phyloP scores from a whole-genome alignment of 2,888 invertebrate species.

The Monoplex corrugatus region DNA sequence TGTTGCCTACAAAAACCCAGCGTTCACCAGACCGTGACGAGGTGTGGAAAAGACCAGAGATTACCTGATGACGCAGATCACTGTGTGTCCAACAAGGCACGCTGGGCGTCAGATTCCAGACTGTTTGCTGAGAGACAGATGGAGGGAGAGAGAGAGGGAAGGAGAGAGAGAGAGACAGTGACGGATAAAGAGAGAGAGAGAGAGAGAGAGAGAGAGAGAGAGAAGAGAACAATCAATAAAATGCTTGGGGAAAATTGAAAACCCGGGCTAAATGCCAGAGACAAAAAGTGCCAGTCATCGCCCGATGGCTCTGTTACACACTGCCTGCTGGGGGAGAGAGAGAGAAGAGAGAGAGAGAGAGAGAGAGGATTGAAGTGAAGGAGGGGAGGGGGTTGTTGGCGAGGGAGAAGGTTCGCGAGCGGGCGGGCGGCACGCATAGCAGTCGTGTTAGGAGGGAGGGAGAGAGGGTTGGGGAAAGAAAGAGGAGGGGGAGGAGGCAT shows the following conservation, averaged over 20 bases:
- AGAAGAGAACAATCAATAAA: slow-evolving; percentile 33
- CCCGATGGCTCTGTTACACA: slow-evolving; percentile 39
- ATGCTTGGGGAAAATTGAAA: slow-evolving; percentile 49
- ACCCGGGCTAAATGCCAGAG: slow-evolving; percentile 48
- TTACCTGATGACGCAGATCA: slow-evolving; percentile 34
- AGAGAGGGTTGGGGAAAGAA: background rate
- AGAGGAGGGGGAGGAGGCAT: background rate
- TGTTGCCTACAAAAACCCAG: too few species aligned
- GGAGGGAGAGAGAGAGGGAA: slow-evolving; percentile 14
- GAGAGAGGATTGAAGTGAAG: slow-evolving; percentile 26
- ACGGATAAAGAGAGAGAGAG: slow-evolving; percentile 24
- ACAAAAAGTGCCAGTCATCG: slow-evolving; percentile 50
- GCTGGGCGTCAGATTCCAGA: background rate
- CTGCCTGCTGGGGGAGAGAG: slow-evolving; percentile 37
- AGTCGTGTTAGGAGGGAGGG: background rate
- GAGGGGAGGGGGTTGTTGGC: background rate
- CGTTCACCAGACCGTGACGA: slow-evolving; percentile 28
- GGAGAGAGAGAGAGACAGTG: slow-evolving; percentile 7
- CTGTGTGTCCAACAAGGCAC: slow-evolving; percentile 23
- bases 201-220: slow-evolving; percentile 6
- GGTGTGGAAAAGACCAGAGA: slow-evolving; percentile 19
- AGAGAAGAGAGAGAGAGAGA: slow-evolving; percentile 25
- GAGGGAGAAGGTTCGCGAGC: background rate
- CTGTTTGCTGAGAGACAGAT: slow-evolving; percentile 4
- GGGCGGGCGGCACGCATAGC: slow-evolving; percentile 5